Evolutionary conservation across 2,888 invertebrate species (phyloP).

Genomic region (Synanthedon formicaeformis): DNA sequence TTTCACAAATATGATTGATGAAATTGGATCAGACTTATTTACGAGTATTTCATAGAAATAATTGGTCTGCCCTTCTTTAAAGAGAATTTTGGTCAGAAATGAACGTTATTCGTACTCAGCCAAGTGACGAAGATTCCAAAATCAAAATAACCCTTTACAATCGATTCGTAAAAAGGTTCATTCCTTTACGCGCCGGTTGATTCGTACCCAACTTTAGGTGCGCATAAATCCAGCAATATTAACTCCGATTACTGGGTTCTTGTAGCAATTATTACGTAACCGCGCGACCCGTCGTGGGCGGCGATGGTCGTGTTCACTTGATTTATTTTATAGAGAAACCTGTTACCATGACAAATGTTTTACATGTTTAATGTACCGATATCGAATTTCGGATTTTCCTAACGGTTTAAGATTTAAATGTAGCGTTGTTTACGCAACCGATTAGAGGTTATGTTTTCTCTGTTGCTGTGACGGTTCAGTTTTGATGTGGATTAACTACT

Average conservation of each 20-base stretch:
- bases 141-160: background rate
- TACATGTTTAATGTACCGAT: background rate
- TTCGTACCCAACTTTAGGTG: conserved; percentile 17
- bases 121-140: background rate
- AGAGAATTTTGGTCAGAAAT: too few relatives aligned
- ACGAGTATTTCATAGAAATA: too few relatives aligned
- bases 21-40: too few relatives aligned
- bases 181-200: conserved; percentile 19
- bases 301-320: background rate
- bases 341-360: background rate
- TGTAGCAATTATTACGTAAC: background rate
- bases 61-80: too few relatives aligned
- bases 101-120: too few relatives aligned
- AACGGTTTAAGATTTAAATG: background rate
- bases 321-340: background rate
- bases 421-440: background rate
- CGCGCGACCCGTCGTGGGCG: background rate
- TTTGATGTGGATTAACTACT: too few relatives aligned
- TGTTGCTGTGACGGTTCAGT: too few relatives aligned
- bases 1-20: too few relatives aligned
- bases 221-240: conserved; percentile 12
- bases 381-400: background rate
- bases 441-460: background rate
- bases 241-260: background rate
- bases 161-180: conserved; percentile 18